A percentile compares a stretch with the other conserved stretches of the same genome.
phyloP scores from a whole-genome alignment of 2,113 vertebrate genomes.

The Mastomys natalensis region DNA sequence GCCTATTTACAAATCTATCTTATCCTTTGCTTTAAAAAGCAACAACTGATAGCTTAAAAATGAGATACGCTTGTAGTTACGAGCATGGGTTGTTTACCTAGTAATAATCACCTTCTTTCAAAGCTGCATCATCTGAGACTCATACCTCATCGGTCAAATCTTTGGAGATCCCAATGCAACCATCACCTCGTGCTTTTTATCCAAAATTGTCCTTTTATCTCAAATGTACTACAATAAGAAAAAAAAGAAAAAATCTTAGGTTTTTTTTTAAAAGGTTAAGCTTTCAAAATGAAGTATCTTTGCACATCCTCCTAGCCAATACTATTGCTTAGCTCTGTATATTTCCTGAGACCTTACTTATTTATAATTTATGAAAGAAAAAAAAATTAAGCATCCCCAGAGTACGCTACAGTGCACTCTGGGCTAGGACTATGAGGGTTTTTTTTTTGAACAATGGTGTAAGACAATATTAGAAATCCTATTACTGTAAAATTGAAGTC shows the following conservation, averaged over 20 bases:
- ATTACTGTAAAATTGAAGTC: not conserved
- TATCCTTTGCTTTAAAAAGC: slow-evolving; percentile 56
- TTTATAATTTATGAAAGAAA: not conserved
- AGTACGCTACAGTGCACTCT: not conserved
- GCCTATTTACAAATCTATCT: slow-evolving; percentile 56
- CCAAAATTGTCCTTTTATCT: not conserved
- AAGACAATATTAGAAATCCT: not conserved
- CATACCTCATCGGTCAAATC: not conserved
- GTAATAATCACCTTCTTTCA: not conserved
- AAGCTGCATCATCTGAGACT: not conserved
- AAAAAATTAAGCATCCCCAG: not conserved
- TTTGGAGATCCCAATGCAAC: not conserved
- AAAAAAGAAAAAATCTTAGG: not conserved
- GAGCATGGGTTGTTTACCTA: slow-evolving; percentile 45
- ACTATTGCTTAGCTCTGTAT: not conserved
- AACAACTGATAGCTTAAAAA: slow-evolving; percentile 58
- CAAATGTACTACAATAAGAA: not conserved
- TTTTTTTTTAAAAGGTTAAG: not conserved
- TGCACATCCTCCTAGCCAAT: not conserved
- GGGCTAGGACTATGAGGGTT: not conserved
- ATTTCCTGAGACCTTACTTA: not conserved
- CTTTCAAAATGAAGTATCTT: not conserved
- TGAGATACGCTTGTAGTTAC: not conserved
- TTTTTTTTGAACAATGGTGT: not conserved
- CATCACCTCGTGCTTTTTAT: not conserved